Evolutionary conservation across 2,888 invertebrate genomes (phyloP), one percentile per base, ranked within the genome.

Genomic region (Brenthis hecate): DNA sequence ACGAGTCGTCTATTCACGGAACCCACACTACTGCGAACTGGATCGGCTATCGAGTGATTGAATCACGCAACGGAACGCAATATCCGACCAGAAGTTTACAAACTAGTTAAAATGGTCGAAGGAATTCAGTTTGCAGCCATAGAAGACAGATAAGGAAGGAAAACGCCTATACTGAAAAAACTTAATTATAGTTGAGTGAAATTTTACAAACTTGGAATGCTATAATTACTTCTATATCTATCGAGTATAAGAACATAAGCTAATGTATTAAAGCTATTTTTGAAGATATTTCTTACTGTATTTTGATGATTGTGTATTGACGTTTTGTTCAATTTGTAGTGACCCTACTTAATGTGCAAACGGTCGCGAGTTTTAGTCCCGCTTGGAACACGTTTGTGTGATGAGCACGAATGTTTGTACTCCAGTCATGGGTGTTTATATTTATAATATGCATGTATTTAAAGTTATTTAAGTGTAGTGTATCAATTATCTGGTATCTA

Each of bases 1-100:
- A 74, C 76, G 47, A 60, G 66, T 70, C 71, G 70, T 79, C 80
- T 80, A 79, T 84, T 85, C 85, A 76, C 77, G 76, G 86, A 85
- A 81, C 77, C 75, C 74, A 74, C 75, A 74, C 75, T 82, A 80
- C 71, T 54, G 47, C 78, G 84, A 82, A 86, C 77, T 82, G 76
- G 82, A 77, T 75, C 81, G 75, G 72, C 78, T 81, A 85, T 85
- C 83, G 81, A 84, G 74, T 80, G 81, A 85, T 86, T 85, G 82
- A 84, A 81, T 85, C 87, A 85, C 83, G 77, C 79, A 77, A 79
- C 78, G 77, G 80, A 77, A 81, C 80, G 81, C 81, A 80, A 80
- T 78, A 80, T 81, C 82, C 81, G 80, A 80, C 77, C 74, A 73
- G 70, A 76, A 76, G 75, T 73, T 74, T 72, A 75, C 76, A 73